Percentiles rank a stretch among this genome's conserved stretches.
phyloP scores from a whole-genome alignment of 64 coral and sea anemone species.

The Hydrozoanthus tunicans region DNA sequence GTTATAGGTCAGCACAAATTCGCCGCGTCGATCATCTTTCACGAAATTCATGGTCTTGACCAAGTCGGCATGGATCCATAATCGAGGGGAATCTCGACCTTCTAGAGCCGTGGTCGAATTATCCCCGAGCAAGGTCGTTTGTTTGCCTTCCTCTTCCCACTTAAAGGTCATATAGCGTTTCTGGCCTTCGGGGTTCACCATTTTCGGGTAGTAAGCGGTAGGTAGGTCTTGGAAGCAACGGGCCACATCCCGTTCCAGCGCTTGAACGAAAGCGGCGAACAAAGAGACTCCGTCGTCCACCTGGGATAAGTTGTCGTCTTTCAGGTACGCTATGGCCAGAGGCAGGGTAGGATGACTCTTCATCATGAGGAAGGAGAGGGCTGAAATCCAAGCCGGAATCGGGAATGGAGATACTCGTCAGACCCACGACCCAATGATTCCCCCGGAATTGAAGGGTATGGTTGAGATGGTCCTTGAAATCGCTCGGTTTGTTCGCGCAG shows the following conservation, averaged over 20 bases:
- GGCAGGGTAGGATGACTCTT: not conserved
- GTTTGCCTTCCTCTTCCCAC: not conserved
- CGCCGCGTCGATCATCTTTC: not conserved
- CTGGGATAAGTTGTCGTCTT: not conserved
- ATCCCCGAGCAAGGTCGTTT: constrained; percentile 6
- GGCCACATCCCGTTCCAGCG: not conserved
- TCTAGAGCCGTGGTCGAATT: constrained; percentile 4
- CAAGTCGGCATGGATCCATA: too few relatives aligned
- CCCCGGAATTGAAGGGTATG: not conserved
- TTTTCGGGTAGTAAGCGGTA: too few relatives aligned
- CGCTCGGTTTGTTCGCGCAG: too few relatives aligned
- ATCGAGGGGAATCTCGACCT: not conserved
- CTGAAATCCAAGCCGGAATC: too few relatives aligned
- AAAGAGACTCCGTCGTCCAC: too few relatives aligned
- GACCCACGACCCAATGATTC: not conserved
- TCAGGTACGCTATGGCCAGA: constrained; percentile 1
- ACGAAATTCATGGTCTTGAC: not conserved
- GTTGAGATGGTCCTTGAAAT: not conserved
- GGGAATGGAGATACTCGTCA: not conserved
- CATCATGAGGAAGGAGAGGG: not conserved
- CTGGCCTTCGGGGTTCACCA: not conserved
- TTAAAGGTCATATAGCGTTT: constrained; percentile 9
- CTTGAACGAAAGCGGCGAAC: too few relatives aligned
- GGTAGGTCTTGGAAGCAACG: not conserved
- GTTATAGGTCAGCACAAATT: constrained; percentile 1